Base-by-base conservation (phyloP, 2,113 vertebrate species). In the Numenius arquata region DNA sequence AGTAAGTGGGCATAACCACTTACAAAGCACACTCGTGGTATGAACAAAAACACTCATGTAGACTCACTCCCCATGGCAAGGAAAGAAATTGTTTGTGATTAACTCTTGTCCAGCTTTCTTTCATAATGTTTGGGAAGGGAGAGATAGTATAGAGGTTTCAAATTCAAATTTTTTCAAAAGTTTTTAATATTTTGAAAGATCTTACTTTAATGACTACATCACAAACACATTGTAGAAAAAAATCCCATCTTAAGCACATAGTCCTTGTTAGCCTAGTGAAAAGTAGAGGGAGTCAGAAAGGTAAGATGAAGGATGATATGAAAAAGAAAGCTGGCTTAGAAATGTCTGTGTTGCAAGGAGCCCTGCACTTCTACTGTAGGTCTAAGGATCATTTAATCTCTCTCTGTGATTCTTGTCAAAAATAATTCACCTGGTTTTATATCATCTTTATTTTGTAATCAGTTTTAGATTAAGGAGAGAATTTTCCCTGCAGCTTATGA, bases 391-490 rank as follows among this genome's bases (percentile, higher is more conserved):
- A 52, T 76, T 91, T 82, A 76, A 82, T 88, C 27, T 80, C 16
- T 72, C 32, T 58, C 36, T 71, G 72, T 77, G 41, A 66, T 48
- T 74, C 59, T 48, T 89, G 91, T 85, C 48, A 96, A 88, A 95
- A 86, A 47, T 36, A 93, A 83, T 88, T 77, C 4, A 3, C 3
- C 29, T 66, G 16, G 43, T 25, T 90, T 88, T 95, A 48, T 55
- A 81, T 92, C 55, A 95, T 67, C 47, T 87, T 90, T 90, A 76
- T 88, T 94, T 88, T 92, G n/a, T 43, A 95, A 86, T 75, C 73
- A 81, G 34, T 84, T 79, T 75, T 55, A 58, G 43, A 75, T 82
- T 70, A 72, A 87, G 41, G 32, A 81, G 34, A 47, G 11, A 48
- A 58, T 70, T 73, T 90, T 72, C 73, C 29, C 38, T 80, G 43